phyloP scores from a whole-genome alignment of 2,113 vertebrate species.

The Malurus elegans region DNA sequence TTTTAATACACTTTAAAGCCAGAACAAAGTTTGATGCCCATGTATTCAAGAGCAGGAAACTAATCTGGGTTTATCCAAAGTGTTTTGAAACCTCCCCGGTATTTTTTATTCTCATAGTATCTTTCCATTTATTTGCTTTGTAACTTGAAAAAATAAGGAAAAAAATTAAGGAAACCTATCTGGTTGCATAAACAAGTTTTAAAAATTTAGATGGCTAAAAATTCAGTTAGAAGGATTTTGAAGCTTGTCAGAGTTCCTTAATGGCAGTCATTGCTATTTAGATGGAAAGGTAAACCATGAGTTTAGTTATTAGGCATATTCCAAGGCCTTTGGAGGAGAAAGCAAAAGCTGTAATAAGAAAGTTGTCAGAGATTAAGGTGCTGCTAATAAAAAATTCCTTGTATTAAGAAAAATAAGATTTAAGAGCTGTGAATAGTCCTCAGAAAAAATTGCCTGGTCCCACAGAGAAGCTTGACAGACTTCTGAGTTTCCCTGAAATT shows the following conservation, averaged over 20 bases:
- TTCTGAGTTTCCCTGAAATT: neutral
- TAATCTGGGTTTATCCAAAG: neutral
- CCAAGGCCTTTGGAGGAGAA: neutral
- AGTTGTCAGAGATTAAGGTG: slow-evolving; percentile 26
- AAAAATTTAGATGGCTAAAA: neutral
- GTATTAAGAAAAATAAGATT: slow-evolving; percentile 26
- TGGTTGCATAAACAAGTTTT: neutral
- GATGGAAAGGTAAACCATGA: slow-evolving; percentile 30
- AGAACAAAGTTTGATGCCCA: neutral
- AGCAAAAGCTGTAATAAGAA: neutral
- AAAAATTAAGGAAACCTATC: neutral
- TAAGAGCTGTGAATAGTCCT: neutral
- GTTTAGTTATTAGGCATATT: neutral
- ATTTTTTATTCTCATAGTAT: neutral
- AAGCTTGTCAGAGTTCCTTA: slow-evolving; percentile 1
- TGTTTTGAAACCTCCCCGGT: neutral
- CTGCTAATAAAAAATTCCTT: neutral
- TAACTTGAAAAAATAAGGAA: neutral
- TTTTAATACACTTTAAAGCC: neutral
- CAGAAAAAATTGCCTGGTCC: neutral
- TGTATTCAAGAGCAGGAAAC: neutral
- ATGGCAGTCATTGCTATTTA: neutral
- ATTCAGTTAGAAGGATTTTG: neutral
- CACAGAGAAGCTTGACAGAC: neutral
- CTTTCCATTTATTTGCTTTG: neutral